These are phyloP conservation scores for Ophion ventricosus DNA, from an alignment of 2,888 invertebrate species.

Conservation along the genomic window DNA sequence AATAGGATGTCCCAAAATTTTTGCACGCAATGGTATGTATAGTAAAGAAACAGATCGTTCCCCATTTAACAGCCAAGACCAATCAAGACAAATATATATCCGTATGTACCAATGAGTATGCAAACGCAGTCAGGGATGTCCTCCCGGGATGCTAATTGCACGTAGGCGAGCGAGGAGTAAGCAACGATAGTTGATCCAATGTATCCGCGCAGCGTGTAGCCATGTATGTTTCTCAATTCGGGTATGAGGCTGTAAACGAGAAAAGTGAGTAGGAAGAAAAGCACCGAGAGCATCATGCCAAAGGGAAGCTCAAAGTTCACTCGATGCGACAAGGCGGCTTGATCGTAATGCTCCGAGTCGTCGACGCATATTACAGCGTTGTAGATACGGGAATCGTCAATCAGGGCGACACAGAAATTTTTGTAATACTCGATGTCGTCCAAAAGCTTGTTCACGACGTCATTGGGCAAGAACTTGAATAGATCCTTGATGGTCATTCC, in stretches of 20 bases:
- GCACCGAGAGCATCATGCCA: slow-evolving; percentile 77
- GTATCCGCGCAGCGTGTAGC: slow-evolving; percentile 78
- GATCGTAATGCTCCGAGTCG: slow-evolving; percentile 9
- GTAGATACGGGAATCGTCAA: slow-evolving; percentile 36
- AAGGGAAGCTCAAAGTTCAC: slow-evolving; percentile 61
- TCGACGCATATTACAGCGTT: slow-evolving; percentile 70
- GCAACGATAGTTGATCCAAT: slow-evolving; percentile 74
- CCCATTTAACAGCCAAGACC: too few relatives aligned
- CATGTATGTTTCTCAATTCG: slow-evolving; percentile 80
- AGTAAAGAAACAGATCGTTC: too few relatives aligned
- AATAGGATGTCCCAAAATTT: too few relatives aligned
- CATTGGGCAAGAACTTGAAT: slow-evolving; percentile 71
- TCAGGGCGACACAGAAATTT: slow-evolving; percentile 70
- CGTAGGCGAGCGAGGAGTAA: slow-evolving; percentile 71
- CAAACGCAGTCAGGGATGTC: slow-evolving; percentile 67
- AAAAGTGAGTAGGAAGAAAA: slow-evolving; percentile 78
- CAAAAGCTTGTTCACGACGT: slow-evolving; percentile 47
- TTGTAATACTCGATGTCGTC: slow-evolving; percentile 25
- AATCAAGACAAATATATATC: too few relatives aligned
- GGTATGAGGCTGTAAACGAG: slow-evolving; percentile 78
- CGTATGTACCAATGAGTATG: slow-evolving; percentile 73
- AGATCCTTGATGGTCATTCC: slow-evolving; percentile 24
- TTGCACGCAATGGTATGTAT: too few relatives aligned
- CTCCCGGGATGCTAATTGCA: slow-evolving; percentile 67
- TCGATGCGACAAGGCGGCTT: neutral